Evolutionary conservation across 2,797 vertebrate genomes (phyloP).

Genomic region (Parauchenoglanis ngamensis): DNA sequence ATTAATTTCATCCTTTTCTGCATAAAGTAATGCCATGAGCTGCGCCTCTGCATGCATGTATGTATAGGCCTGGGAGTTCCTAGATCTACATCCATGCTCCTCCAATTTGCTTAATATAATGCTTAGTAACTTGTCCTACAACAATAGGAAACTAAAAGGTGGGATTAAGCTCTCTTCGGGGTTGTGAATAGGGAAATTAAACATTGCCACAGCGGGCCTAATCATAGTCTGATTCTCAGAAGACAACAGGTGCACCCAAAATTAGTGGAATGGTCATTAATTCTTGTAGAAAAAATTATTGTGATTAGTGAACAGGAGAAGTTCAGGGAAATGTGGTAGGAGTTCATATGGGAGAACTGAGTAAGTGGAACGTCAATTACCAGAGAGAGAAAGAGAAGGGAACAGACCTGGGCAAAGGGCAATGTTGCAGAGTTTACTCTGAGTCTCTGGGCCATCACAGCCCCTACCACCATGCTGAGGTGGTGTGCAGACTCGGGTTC

Average conservation of each 20-base stretch:
- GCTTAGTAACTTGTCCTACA: conserved; percentile 45
- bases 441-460: conserved; percentile 96
- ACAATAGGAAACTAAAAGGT: conserved; percentile 42
- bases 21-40: not conserved
- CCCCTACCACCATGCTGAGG: conserved; percentile 95
- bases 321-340: not conserved
- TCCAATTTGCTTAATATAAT: conserved; percentile 50
- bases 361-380: not conserved
- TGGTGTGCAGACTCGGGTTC: conserved; percentile 92
- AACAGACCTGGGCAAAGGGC: conserved; percentile 93
- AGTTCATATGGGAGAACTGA: not conserved
- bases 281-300: conserved; percentile 55
- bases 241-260: conserved; percentile 36
- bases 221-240: conserved; percentile 50
- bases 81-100: conserved; percentile 38
- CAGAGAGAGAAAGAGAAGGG: not conserved
- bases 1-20: not conserved
- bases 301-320: conserved; percentile 29
- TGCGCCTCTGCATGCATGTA: not conserved
- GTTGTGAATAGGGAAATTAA: conserved; percentile 20
- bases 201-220: conserved; percentile 26
- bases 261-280: conserved; percentile 48
- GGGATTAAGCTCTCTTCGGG: conserved; percentile 40
- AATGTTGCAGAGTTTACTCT: conserved; percentile 99
- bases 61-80: not conserved